A percentile compares a stretch with the other conserved stretches of the same genome.
Evolutionary conservation across 2,113 vertebrate genomes (phyloP).

Genomic region (Agelaius phoeniceus): DNA sequence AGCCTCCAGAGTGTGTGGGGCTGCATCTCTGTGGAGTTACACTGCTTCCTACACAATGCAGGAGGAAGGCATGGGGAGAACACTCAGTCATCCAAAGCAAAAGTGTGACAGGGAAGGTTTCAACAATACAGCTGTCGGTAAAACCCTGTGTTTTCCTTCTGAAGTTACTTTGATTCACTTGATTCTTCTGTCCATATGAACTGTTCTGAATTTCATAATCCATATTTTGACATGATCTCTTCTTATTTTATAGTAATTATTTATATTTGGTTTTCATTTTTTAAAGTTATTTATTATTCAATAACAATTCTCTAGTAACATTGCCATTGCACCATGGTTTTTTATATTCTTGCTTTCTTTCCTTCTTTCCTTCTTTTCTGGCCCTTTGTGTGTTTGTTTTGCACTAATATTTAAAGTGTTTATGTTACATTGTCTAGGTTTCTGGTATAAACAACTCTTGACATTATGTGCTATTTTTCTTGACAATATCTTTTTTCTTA

Average conservation of each 20-base stretch:
- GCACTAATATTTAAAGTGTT: background rate
- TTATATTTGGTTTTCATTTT: background rate
- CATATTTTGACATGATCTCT: background rate
- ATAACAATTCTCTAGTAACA: background rate
- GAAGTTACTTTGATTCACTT: background rate
- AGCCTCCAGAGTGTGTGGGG: background rate
- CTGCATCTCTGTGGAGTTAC: too few species aligned
- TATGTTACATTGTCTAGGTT: background rate
- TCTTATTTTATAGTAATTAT: background rate
- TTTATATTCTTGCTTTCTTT: background rate
- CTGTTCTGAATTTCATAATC: background rate
- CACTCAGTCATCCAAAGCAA: background rate
- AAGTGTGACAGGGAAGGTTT: background rate
- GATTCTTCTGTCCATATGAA: background rate
- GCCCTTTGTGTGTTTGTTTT: background rate
- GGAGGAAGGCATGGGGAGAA: rapidly evolving
- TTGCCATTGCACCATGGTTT: background rate
- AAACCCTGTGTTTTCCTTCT: background rate
- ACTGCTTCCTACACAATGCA: background rate
- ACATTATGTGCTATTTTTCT: background rate
- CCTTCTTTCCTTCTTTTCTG: background rate
- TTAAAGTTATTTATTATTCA: background rate
- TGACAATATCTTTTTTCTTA: background rate
- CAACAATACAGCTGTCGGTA: background rate
- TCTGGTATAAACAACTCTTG: background rate